Base-by-base conservation (phyloP, 2,113 vertebrate species). In the Azemiops feae region DNA sequence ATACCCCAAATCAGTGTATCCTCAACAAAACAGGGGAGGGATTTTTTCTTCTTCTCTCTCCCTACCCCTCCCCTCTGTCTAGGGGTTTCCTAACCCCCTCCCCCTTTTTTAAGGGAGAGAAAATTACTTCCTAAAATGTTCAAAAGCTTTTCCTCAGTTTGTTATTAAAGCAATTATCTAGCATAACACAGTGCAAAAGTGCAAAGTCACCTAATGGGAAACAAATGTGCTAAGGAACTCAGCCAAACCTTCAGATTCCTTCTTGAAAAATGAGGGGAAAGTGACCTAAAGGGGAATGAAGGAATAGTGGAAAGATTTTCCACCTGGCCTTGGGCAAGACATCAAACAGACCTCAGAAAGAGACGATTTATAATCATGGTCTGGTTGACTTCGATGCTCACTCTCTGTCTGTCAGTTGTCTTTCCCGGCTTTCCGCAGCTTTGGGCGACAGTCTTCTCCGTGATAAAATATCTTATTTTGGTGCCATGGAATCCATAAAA, bases 141-240 rank as follows among this genome's bases (percentile, higher is more conserved):
- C 97, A 97, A 98, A 98, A 98, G 97, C 97, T 97, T 98, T 98
- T 97, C 97, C 97, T 98, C 85, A 69, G 97, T 98, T 98, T 98
- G 97, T 98, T 98, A 98, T 98, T 98, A 98, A 97, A 98, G 97
- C 97, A 98, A 98, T 98, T 98, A 98, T 97, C 97, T 98, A 98
- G 97, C 98, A 98, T 97, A 98, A 98, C 98, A 98, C 96, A 97
- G 97, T 22, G 88, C 86, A 97, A 97, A 93, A 96, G 60, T 96
- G 91, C 93, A 96, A 97, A 97, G 97, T 96, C 97, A 96, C 96
- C 97, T 98, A 98, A 98, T 98, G 97, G 97, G 97, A 98, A 98
- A 97, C 98, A 98, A 98, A 98, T 98, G 98, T 97, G 96, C 96
- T 93, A 93, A 95, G 94, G 95, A 93, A 96, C 96, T 95, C 89